These are phyloP conservation scores for Phalacrocorax carbo DNA, from an alignment of 2,113 vertebrate genomes.

Conservation along the genomic window DNA sequence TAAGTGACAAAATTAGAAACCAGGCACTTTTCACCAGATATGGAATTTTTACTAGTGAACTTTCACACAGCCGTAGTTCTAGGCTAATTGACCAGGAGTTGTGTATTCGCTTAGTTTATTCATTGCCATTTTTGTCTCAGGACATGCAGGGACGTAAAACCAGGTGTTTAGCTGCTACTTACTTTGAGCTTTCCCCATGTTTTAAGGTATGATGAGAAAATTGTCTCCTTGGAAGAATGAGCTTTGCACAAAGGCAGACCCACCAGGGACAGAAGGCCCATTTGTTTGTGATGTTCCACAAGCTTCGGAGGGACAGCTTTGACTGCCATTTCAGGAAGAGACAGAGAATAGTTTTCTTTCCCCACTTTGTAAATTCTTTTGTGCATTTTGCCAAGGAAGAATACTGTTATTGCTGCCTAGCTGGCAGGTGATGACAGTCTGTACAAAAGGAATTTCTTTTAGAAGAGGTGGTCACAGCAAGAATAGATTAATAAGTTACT, in stretches of 20 bases:
- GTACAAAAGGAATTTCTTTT: neutral
- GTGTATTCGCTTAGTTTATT: neutral
- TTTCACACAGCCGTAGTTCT: neutral
- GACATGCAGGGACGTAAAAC: neutral
- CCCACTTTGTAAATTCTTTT: neutral
- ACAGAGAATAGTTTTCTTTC: neutral
- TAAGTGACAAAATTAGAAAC: neutral
- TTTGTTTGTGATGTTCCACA: neutral
- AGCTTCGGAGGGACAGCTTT: neutral
- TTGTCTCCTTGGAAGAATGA: neutral
- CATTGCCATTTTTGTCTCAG: neutral
- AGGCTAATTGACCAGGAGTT: neutral
- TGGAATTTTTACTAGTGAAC: neutral
- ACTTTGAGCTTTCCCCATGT: rapidly evolving
- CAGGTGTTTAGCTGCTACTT: neutral
- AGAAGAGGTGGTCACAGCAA: neutral
- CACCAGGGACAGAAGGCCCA: neutral
- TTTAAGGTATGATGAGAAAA: neutral
- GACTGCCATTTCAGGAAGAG: neutral
- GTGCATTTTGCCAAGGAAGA: neutral
- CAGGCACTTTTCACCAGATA: neutral
- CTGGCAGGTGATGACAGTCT: neutral
- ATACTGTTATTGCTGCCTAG: neutral
- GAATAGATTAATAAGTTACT: neutral
- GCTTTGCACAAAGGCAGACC: neutral